A percentile compares a stretch with the other conserved stretches of the same genome.
Evolutionary conservation across 2,113 vertebrate genomes (phyloP).

Genomic region (Dicaeum eximium): DNA sequence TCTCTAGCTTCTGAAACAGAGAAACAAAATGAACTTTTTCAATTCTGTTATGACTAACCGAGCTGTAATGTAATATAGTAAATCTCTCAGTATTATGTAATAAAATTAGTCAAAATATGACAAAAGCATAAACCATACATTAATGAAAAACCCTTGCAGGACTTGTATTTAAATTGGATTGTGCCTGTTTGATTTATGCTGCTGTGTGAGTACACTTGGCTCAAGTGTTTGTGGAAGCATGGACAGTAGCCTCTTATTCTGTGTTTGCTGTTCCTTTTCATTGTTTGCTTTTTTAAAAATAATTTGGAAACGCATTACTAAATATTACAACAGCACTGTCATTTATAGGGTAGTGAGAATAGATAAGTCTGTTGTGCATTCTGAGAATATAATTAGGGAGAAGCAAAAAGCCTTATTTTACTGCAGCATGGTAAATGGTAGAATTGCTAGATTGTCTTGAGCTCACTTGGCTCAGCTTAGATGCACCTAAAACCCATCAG

Average conservation of each 20-base stretch:
- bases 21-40: constrained; percentile 25
- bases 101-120: constrained; percentile 52
- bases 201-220: not conserved
- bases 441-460: not conserved
- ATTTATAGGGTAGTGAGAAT: not conserved
- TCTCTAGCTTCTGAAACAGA: not conserved
- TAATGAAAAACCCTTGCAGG: constrained; percentile 57
- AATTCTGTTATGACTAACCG: constrained; percentile 24
- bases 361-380: not conserved
- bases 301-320: not conserved
- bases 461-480: not conserved
- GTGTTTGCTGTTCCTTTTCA: not conserved
- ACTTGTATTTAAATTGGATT: constrained; percentile 40
- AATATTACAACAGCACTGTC: not conserved
- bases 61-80: constrained; percentile 17
- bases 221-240: not conserved
- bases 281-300: not conserved
- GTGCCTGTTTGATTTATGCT: constrained; percentile 42
- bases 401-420: not conserved
- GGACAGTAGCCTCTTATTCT: not conserved
- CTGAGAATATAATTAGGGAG: not conserved
- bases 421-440: not conserved
- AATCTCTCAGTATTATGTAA: constrained; percentile 36
- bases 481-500: not conserved
- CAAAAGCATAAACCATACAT: constrained; percentile 34